phyloP scores from a whole-genome alignment of 2,113 vertebrate genomes.

The Zosterops borbonicus region DNA sequence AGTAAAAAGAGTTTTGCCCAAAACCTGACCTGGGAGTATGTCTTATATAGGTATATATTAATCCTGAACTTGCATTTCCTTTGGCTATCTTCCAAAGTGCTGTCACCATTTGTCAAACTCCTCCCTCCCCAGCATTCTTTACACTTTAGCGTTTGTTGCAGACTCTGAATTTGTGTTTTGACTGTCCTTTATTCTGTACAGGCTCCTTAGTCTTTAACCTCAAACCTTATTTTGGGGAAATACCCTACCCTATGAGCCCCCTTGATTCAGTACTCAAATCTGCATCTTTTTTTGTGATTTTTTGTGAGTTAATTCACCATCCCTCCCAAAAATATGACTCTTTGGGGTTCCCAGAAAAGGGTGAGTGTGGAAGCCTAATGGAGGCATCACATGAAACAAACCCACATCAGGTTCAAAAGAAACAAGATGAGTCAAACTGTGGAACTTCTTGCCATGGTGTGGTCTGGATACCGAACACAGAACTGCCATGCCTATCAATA shows the following conservation, averaged over 20 bases:
- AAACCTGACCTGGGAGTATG: constrained; percentile 4
- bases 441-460: accelerated
- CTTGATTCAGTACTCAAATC: not conserved
- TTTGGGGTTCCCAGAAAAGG: not conserved
- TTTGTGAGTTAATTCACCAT: not conserved
- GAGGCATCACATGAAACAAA: not conserved
- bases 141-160: not conserved
- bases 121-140: not conserved
- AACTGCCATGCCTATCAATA: not conserved
- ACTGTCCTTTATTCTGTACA: not conserved
- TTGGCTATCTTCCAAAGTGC: not conserved
- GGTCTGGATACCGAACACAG: not conserved
- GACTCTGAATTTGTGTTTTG: not conserved
- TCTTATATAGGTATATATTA: constrained; percentile 24
- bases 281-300: not conserved
- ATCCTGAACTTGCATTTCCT: not conserved
- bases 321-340: not conserved
- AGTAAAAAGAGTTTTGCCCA: constrained; percentile 56
- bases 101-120: not conserved
- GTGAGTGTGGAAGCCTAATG: not conserved
- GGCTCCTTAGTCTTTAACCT: not conserved
- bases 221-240: not conserved
- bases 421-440: not conserved
- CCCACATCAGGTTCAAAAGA: not conserved
- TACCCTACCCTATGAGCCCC: accelerated